These are phyloP conservation scores for Python bivittatus DNA, from an alignment of 2,113 vertebrate genomes.

Conservation along the genomic window DNA sequence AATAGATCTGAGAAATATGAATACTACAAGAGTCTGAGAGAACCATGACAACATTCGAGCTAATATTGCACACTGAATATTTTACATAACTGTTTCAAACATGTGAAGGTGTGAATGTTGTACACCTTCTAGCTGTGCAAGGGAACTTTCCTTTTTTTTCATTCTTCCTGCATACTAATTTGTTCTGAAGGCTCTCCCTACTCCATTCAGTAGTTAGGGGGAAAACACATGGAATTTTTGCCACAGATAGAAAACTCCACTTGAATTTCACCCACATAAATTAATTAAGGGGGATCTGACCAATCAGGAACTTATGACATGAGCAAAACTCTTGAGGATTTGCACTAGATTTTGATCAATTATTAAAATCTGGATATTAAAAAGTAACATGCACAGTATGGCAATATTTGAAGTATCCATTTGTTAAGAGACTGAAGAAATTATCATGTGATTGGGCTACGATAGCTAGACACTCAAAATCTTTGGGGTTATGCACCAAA, in stretches of 20 bases:
- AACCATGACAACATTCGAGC: neutral
- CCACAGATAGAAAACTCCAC: neutral
- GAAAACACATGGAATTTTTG: too few relatives aligned
- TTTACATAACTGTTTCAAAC: neutral
- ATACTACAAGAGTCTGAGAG: neutral
- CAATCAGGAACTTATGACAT: neutral
- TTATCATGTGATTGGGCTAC: too few relatives aligned
- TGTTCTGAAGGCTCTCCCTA: neutral
- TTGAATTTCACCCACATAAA: neutral
- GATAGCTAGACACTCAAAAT: neutral
- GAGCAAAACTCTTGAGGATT: neutral
- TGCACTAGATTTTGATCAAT: neutral
- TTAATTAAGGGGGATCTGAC: neutral
- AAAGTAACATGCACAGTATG: neutral
- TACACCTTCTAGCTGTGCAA: neutral
- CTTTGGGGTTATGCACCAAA: neutral
- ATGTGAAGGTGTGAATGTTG: neutral
- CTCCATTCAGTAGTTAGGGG: neutral
- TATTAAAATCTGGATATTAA: neutral
- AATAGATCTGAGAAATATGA: neutral
- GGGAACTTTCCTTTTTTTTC: neutral
- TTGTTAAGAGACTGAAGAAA: neutral
- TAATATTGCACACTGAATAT: neutral
- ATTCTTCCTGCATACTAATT: neutral
- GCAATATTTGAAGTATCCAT: neutral